Percentiles rank a stretch among this genome's conserved stretches.
phyloP scores from a whole-genome alignment of 2,888 invertebrate species.

The Leucophora obtusa region DNA sequence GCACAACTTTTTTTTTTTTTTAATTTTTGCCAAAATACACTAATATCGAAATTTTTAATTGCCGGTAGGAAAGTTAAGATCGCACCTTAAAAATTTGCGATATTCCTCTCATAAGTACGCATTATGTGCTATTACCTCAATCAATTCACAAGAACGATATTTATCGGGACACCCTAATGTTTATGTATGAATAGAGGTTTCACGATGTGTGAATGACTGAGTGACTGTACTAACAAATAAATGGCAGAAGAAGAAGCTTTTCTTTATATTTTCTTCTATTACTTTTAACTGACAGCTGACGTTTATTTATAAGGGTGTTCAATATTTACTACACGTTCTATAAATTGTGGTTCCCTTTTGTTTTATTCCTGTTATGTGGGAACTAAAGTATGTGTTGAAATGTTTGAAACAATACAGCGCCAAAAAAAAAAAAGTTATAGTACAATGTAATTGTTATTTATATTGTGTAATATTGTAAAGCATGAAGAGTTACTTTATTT shows the following conservation, averaged over 20 bases:
- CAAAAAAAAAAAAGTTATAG: background rate
- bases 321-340: conserved; percentile 21
- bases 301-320: conserved; percentile 31
- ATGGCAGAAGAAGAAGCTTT: conserved; percentile 7
- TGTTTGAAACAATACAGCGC: conserved; percentile 12
- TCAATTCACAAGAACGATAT: no score
- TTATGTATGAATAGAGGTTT: no score
- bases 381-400: conserved; percentile 42
- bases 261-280: conserved; percentile 26
- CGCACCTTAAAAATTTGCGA: no score
- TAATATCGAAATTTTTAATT: no score
- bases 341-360: conserved; percentile 2
- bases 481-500: background rate
- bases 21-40: no score
- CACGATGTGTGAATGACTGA: background rate
- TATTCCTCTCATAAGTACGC: no score
- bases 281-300: conserved; percentile 50
- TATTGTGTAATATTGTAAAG: background rate
- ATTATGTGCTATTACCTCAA: no score
- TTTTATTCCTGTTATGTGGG: background rate
- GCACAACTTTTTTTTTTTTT: no score
- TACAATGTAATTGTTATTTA: conserved; percentile 57
- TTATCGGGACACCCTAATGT: no score
- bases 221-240: background rate
- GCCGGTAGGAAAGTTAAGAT: no score